A percentile compares a stretch with the other conserved stretches of the same genome.
Conservation (phyloP, 2,888 invertebrate genomes). For the Trisateles emortualis region DNA sequence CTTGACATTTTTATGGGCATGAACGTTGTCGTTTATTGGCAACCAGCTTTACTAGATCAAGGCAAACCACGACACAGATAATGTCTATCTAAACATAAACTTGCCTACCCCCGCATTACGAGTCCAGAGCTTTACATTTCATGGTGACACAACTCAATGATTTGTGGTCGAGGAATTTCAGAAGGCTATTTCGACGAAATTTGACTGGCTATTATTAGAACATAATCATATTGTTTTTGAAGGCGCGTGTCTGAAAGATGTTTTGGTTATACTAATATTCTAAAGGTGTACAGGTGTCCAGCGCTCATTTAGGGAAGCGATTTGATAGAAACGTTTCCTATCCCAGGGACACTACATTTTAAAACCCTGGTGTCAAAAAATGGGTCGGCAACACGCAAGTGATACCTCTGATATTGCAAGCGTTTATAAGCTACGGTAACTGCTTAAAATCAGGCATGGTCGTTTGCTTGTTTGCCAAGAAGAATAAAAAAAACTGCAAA, state of each 20-base stretch:
- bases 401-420: too few relatives aligned
- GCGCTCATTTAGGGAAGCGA: too few relatives aligned
- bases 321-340: too few relatives aligned
- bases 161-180: slow-evolving; percentile 23
- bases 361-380: too few relatives aligned
- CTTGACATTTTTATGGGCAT: slow-evolving; percentile 45
- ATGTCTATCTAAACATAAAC: slow-evolving; percentile 31
- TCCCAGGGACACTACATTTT: too few relatives aligned
- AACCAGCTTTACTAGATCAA: slow-evolving; percentile 59
- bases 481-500: too few relatives aligned
- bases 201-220: background rate
- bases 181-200: slow-evolving; percentile 7
- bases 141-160: slow-evolving; percentile 37
- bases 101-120: slow-evolving; percentile 32
- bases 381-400: too few relatives aligned
- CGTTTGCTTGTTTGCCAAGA: too few relatives aligned
- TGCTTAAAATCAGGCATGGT: too few relatives aligned
- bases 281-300: too few relatives aligned
- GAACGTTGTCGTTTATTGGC: slow-evolving; percentile 22
- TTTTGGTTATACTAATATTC: too few relatives aligned
- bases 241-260: background rate
- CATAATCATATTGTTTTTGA: background rate
- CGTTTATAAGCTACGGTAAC: too few relatives aligned
- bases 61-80: slow-evolving; percentile 49
- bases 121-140: slow-evolving; percentile 32